phyloP scores from a whole-genome alignment of 2,888 invertebrate genomes.

The Cosmorhoe ocellata region DNA sequence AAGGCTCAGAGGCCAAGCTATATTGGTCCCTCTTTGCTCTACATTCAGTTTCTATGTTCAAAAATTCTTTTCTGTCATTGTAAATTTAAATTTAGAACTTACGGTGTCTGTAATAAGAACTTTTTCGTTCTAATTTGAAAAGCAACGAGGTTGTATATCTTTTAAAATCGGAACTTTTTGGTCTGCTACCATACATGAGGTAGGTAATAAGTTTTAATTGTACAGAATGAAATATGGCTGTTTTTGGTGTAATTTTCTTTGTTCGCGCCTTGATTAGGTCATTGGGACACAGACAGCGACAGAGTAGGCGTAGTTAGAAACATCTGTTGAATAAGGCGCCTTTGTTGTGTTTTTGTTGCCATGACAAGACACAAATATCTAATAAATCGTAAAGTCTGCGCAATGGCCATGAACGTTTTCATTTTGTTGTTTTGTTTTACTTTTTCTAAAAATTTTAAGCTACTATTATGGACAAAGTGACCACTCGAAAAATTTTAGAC shows the following conservation, averaged over 20 bases:
- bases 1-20: constrained; percentile 48
- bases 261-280: constrained; percentile 31
- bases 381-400: constrained; percentile 5
- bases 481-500: too few relatives aligned
- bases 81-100: constrained; percentile 57
- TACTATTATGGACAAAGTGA: too few relatives aligned
- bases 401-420: constrained; percentile 8
- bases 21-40: constrained; percentile 50
- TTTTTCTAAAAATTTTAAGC: too few relatives aligned
- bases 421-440: too few relatives aligned
- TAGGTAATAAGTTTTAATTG: constrained; percentile 56
- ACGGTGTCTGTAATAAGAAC: constrained; percentile 38
- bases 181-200: constrained; percentile 33
- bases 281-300: constrained; percentile 16
- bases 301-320: constrained; percentile 16
- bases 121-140: constrained; percentile 28
- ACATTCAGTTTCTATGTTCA: constrained; percentile 52
- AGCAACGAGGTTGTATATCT: constrained; percentile 19
- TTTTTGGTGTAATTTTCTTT: constrained; percentile 32
- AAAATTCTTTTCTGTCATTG: constrained; percentile 50
- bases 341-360: constrained; percentile 26
- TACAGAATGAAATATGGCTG: constrained; percentile 45
- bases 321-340: constrained; percentile 18
- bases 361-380: constrained; percentile 21
- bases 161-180: constrained; percentile 23